phyloP scores from a whole-genome alignment of 1,140 invertebrate species.

The Mamestra configurata region DNA sequence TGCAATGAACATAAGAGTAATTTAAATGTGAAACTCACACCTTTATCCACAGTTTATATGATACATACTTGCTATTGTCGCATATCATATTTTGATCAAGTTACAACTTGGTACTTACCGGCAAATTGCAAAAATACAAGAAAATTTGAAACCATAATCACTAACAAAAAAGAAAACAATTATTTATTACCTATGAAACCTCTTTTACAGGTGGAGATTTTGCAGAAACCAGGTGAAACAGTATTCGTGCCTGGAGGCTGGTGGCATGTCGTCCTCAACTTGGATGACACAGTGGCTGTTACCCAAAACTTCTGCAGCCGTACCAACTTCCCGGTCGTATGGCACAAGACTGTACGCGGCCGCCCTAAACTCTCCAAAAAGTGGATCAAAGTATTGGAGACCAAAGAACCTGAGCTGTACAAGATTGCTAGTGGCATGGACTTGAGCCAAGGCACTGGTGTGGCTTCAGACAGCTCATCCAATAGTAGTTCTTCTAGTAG shows the following conservation, averaged over 20 bases:
- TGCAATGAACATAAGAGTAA: no score
- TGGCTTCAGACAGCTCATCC: constrained; percentile 98
- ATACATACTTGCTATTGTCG: no score
- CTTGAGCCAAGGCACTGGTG: constrained; percentile 94
- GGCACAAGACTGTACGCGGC: constrained; percentile 99
- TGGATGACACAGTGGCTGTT: constrained; percentile 98
- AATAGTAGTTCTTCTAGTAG: constrained; percentile 95
- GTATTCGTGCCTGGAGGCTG: constrained; percentile 99
- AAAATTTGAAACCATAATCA: no score
- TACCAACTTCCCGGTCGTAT: constrained; percentile 98
- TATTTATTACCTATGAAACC: no score
- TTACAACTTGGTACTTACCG: no score
- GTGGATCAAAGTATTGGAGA: constrained; percentile 92
- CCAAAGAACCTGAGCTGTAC: constrained; percentile 94
- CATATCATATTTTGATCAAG: no score
- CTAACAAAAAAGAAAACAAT: no score
- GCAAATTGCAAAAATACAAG: no score
- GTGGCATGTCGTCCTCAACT: constrained; percentile 99
- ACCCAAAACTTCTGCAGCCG: constrained; percentile 99
- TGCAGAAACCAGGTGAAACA: constrained; percentile 99
- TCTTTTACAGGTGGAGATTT: constrained; percentile 94
- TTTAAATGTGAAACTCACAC: no score
- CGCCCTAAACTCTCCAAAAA: constrained; percentile 97
- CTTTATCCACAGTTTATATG: no score
- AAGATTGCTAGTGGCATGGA: constrained; percentile 95